Base-by-base conservation (phyloP, 1,140 invertebrate genomes). In the Metopolophium dirhodum region DNA sequence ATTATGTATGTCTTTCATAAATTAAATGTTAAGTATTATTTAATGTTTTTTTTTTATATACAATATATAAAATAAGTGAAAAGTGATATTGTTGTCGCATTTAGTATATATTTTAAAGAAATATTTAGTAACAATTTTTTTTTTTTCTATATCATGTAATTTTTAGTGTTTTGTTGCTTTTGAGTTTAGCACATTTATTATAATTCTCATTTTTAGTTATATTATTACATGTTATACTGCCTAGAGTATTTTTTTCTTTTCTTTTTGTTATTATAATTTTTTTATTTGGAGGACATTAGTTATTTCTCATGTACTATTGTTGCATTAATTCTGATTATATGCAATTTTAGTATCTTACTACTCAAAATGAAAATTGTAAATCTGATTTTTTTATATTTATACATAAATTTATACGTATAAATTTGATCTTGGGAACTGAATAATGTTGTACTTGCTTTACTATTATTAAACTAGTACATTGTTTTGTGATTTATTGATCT, bases 401-500 rank as follows among this genome's bases (percentile, higher is more conserved):
- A 26, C 4, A 77, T 77, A n/a, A 26, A 45, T 86, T 30, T 47
- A 26, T 47, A 86, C 85, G 7, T 89, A 54, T 89, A 89, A 89
- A 89, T 89, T 89, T 57, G 88, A 88, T 41, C 30, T 88, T 88
- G 86, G 86, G 86, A 89, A 89, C 51, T 89, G 88, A 89, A 89
- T 26, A 57, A 89, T 57, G 37, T 54, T 89, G 51, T 88, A 89
- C 88, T 47, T 88, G 86, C 47, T 88, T 88, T 89, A 89, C 37
- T 41, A 41, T 57, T 41, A 41, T 89, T 20, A 23, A 41, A n/a
- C 4, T 41, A 89, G 88, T 89, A 41, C 51, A 54, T 45, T 57
- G n/a, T 87, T 87, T 87, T 87, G 35, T n/a, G 88, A 54, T 88
- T 11, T 89, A 89, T 89, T 89, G 88, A 89, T 89, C 88, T 89